Evolutionary conservation across 2,888 invertebrate species (phyloP).

Genomic region (Aethes cnicana): DNA sequence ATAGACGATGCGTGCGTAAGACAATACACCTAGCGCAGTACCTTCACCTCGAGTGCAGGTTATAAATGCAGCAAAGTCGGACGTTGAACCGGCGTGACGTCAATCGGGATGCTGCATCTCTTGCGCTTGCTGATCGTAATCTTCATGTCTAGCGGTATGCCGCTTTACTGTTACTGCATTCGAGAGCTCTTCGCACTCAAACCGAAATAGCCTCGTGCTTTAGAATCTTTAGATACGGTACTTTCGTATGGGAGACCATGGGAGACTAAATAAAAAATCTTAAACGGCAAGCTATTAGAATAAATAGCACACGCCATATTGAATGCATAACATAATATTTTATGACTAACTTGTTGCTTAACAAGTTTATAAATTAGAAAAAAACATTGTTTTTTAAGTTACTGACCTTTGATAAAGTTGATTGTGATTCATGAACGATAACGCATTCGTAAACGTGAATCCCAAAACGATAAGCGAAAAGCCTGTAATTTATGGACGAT

Average conservation of each 20-base stretch:
- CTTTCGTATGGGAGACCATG: slow-evolving; percentile 14
- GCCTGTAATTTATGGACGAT: not conserved
- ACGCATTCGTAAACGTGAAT: not conserved
- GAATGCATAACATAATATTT: not conserved
- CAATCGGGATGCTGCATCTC: slow-evolving; percentile 50
- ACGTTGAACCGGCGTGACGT: slow-evolving; percentile 56
- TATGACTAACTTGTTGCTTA: not conserved
- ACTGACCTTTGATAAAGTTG: slow-evolving; percentile 11
- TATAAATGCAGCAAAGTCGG: slow-evolving; percentile 38
- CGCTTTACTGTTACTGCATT: slow-evolving; percentile 33
- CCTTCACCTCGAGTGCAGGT: slow-evolving; percentile 29
- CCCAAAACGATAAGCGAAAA: slow-evolving; percentile 4
- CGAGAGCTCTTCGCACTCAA: slow-evolving; percentile 25
- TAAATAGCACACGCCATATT: not conserved
- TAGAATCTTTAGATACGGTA: slow-evolving; percentile 23
- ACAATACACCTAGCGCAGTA: not conserved
- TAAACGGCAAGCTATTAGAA: not conserved
- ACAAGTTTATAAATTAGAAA: not conserved
- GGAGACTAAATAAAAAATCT: slow-evolving; percentile 11
- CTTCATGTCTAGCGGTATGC: slow-evolving; percentile 27
- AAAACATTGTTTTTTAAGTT: slow-evolving; percentile 9
- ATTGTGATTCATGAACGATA: slow-evolving; percentile 4
- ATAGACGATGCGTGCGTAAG: slow-evolving; percentile 13
- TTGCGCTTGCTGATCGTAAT: slow-evolving; percentile 28
- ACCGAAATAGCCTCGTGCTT: slow-evolving; percentile 29